Base-by-base conservation (phyloP, 2,797 vertebrate species). In the Aldrovandia affinis region DNA sequence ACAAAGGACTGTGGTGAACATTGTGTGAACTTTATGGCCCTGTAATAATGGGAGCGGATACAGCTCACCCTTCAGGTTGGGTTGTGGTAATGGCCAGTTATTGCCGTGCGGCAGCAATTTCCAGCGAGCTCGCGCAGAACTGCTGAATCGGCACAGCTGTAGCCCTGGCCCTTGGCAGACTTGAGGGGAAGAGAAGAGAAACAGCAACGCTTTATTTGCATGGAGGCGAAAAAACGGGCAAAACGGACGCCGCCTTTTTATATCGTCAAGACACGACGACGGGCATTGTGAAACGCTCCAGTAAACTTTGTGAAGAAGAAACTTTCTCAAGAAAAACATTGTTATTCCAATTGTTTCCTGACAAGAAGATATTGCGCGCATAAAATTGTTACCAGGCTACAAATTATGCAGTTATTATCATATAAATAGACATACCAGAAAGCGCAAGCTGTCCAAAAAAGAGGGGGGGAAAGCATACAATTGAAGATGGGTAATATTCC, bases 111-210 rank as follows among this genome's bases (percentile, higher is more conserved):
- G 93, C 86, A 89, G 92, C 91, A 86, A 89, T 93, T 96, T 95
- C 91, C 92, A 92, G 90, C 86, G 92, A 88, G n/a, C 87, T 89
- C 84, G 63, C 86, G 79, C 90, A 89, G 94, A 96, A 93, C 83
- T 94, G 96, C 95, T 96, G 94, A 96, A 89, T 89, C 8, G 20
- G 94, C 93, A 82, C 86, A 77, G 91, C 94, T 91, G 88, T 88
- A 83, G 42, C 86, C 90, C 78, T 52, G 7, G 0, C 81, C 15
- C 79, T 10, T 6, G 42, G 82, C 57, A 77, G 89, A 86, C 85
- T 84, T 39, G 91, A 91, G 91, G 80, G n/a, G n/a, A n/a, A n/a
- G n/a, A n/a, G 78, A 86, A 33, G 20, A 78, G 61, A 86, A 81
- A 42, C 85, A 87, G 90, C 89, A 83, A 89, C 85, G 83, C 88